Conservation (phyloP, 2,113 vertebrate genomes). For the Onychostruthus taczanowskii region DNA sequence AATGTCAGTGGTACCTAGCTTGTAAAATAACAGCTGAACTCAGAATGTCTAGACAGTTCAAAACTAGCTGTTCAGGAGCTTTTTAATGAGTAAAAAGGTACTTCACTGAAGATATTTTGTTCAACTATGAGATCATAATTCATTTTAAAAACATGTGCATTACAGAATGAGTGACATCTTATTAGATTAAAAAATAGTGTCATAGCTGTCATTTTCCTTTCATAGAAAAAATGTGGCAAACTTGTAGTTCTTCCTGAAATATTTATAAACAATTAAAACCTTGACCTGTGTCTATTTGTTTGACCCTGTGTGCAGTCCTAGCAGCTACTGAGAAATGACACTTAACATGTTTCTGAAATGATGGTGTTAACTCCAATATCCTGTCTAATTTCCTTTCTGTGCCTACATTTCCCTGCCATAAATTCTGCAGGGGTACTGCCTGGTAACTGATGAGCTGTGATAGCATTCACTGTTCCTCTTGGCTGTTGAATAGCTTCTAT, state of each 20-base stretch:
- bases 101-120: background rate
- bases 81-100: background rate
- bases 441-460: background rate
- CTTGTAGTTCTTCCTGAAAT: background rate
- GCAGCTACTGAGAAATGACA: background rate
- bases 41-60: background rate
- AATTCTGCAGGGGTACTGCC: background rate
- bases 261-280: background rate
- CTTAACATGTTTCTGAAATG: background rate
- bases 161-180: background rate
- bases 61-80: background rate
- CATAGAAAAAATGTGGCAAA: background rate
- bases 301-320: background rate
- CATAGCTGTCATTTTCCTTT: background rate
- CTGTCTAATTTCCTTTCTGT: slow-evolving; percentile 13
- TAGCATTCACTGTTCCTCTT: background rate
- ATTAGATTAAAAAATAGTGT: background rate
- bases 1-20: background rate
- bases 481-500: background rate
- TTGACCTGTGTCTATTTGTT: background rate
- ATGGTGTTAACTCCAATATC: background rate
- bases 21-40: background rate
- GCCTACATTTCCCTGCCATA: background rate
- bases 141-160: rapidly evolving
- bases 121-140: background rate